Evolutionary conservation across 2,888 invertebrate genomes (phyloP).

Genomic region (Polymixis lichenea): DNA sequence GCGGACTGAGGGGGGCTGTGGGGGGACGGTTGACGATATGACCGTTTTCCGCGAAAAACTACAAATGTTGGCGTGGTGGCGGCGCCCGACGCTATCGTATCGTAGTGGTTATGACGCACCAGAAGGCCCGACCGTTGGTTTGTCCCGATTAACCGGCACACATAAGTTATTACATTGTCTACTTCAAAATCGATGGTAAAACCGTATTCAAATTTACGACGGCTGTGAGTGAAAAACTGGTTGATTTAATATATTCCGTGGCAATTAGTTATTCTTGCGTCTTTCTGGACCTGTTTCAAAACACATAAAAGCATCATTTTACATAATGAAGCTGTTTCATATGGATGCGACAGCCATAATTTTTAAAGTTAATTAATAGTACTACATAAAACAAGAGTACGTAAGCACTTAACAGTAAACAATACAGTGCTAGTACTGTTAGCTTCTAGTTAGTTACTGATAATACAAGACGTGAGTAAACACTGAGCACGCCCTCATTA

Average conservation of each 20-base stretch:
- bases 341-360: background rate
- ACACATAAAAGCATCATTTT: constrained; percentile 43
- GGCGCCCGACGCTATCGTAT: constrained; percentile 78
- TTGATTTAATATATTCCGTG: constrained; percentile 34
- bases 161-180: constrained; percentile 60
- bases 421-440: constrained; percentile 29
- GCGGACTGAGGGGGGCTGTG: constrained; percentile 69
- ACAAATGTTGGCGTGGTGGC: constrained; percentile 81
- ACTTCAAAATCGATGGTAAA: constrained; percentile 64
- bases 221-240: constrained; percentile 77
- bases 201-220: constrained; percentile 63
- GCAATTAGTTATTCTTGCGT: constrained; percentile 71
- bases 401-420: constrained; percentile 12
- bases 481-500: constrained; percentile 70
- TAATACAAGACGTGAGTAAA: constrained; percentile 46
- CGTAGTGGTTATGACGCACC: constrained; percentile 83
- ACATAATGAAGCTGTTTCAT: constrained; percentile 19
- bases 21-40: constrained; percentile 79
- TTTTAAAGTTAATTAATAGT: background rate
- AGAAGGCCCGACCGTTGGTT: constrained; percentile 81
- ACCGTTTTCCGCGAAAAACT: constrained; percentile 89
- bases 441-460: constrained; percentile 28
- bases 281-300: constrained; percentile 58
- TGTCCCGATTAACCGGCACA: constrained; percentile 73
- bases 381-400: constrained; percentile 16